phyloP scores from a whole-genome alignment of 1,140 invertebrate genomes.

The Drosophila takahashii region DNA sequence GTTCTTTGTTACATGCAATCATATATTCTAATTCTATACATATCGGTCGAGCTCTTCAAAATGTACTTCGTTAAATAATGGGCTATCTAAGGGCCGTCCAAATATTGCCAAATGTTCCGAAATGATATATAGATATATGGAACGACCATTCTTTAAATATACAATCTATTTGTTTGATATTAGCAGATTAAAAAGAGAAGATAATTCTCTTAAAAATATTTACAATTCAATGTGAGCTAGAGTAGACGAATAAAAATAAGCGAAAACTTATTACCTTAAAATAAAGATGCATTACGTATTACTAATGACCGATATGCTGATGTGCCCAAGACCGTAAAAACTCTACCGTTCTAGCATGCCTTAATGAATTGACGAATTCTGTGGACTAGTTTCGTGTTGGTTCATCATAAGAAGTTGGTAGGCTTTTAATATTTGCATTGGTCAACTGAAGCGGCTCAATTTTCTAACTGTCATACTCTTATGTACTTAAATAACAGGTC shows the following conservation, averaged over 20 bases:
- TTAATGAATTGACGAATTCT: slow-evolving; percentile 28
- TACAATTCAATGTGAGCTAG: slow-evolving; percentile 2
- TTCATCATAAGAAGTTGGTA: slow-evolving; percentile 31
- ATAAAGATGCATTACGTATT: not conserved
- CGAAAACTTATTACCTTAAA: not conserved
- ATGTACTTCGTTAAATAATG: not conserved
- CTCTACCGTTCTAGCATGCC: slow-evolving; percentile 10
- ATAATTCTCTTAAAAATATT: slow-evolving; percentile 1
- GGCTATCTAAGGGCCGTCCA: not conserved
- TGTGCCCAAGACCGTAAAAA: slow-evolving; percentile 10
- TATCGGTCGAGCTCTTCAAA: slow-evolving; percentile 7
- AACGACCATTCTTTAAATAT: not conserved
- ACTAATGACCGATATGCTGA: slow-evolving; percentile 31
- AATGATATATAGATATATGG: not conserved
- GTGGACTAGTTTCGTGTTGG: slow-evolving; percentile 45
- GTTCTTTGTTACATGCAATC: slow-evolving; percentile 4
- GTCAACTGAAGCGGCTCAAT: not conserved
- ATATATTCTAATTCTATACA: slow-evolving; percentile 17
- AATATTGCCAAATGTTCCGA: not conserved
- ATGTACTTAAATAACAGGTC: slow-evolving; percentile 30
- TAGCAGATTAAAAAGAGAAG: not conserved
- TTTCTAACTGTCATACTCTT: not conserved
- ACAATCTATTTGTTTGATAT: not conserved
- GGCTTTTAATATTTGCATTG: slow-evolving; percentile 5
- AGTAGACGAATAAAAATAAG: not conserved